phyloP scores from a whole-genome alignment of 1,140 invertebrate species.

The Drosophila mojavensis region DNA sequence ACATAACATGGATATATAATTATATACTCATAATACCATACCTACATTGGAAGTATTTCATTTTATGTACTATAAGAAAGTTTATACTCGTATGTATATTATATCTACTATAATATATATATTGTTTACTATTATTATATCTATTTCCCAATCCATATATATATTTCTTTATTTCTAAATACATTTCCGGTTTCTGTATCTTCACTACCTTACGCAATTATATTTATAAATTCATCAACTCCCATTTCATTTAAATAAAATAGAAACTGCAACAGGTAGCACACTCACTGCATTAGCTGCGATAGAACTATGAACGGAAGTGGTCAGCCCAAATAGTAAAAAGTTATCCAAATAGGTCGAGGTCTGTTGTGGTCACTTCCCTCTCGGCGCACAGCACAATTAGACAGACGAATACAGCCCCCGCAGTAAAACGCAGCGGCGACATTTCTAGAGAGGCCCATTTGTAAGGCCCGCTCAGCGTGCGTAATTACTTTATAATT shows the following conservation, averaged over 20 bases:
- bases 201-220: too few relatives aligned
- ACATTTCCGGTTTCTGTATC: neutral
- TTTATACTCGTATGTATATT: too few relatives aligned
- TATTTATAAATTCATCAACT: neutral
- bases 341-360: conserved; percentile 57
- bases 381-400: conserved; percentile 11
- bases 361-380: conserved; percentile 60
- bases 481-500: conserved; percentile 74
- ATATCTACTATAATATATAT: too few relatives aligned
- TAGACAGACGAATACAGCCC: conserved; percentile 8
- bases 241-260: neutral
- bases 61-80: too few relatives aligned
- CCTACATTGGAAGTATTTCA: too few relatives aligned
- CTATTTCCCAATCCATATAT: too few relatives aligned
- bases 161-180: neutral
- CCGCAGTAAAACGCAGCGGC: conserved; percentile 20
- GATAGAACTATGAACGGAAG: conserved; percentile 30
- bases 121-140: too few relatives aligned
- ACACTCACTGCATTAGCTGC: neutral
- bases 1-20: too few relatives aligned
- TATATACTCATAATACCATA: too few relatives aligned
- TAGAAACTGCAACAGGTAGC: conserved; percentile 40
- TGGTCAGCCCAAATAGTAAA: conserved; percentile 50
- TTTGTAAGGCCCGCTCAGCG: conserved; percentile 32
- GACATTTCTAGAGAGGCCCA: conserved; percentile 46